phyloP scores from a whole-genome alignment of 2,113 vertebrate genomes.

The Rana temporaria region DNA sequence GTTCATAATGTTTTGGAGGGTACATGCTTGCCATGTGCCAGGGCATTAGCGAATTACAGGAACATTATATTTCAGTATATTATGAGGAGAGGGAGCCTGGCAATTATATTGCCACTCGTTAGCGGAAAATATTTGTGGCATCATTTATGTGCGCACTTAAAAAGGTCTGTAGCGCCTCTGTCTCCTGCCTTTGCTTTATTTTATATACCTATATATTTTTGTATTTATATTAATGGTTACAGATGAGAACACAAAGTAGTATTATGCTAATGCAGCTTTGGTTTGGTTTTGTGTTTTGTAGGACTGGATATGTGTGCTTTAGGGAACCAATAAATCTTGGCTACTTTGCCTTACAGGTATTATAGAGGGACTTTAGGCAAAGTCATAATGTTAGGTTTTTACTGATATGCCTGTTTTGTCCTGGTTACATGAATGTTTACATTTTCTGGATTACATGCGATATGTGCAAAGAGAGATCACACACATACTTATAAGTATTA shows the following conservation, averaged over 20 bases:
- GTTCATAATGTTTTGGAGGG: constrained; percentile 49
- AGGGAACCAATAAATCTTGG: no score
- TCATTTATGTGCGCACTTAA: constrained; percentile 40
- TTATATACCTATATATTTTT: background rate
- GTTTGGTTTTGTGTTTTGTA: no score
- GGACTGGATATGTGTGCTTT: no score
- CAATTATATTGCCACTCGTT: constrained; percentile 48
- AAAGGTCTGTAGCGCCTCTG: background rate
- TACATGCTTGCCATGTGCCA: constrained; percentile 34
- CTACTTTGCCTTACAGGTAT: no score
- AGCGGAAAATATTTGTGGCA: constrained; percentile 36
- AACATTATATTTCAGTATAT: constrained; percentile 44
- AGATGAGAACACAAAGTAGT: background rate
- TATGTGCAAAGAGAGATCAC: no score
- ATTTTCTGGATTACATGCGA: no score
- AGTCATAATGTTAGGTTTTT: no score
- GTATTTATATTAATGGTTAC: background rate
- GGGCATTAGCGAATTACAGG: constrained; percentile 47
- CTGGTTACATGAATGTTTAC: no score
- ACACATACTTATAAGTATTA: no score
- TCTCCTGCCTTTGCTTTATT: background rate
- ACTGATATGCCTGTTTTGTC: no score
- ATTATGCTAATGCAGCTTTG: no score
- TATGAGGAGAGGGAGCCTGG: constrained; percentile 20
- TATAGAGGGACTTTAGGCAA: no score